Base-by-base conservation (phyloP, 2,113 vertebrate species). In the Proteles cristata region DNA sequence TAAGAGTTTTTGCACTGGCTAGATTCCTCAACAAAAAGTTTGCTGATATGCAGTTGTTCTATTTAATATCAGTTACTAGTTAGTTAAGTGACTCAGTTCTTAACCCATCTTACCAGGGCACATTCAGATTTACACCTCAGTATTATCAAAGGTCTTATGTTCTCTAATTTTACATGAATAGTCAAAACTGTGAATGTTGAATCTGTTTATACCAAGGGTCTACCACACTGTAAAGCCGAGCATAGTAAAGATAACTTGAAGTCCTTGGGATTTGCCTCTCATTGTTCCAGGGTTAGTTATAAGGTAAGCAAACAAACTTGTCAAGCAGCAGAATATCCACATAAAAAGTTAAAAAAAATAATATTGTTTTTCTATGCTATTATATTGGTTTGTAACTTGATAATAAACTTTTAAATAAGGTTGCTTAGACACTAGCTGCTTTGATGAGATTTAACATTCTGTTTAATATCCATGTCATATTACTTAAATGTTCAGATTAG, bases 371-470 rank as follows among this genome's bases (percentile, higher is more conserved):
- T 77, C 12, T 28, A 14, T 43, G 15, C 17, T 0, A 0, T 94
- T 81, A 55, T 71, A 28, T 88, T 93, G 65, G 83, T 91, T 96
- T 93, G 77, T 1, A 92, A 71, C 39, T 91, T 96, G 53, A 28
- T 96, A 87, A 85, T 93, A 80, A 89, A 68, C 63, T 66, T 94
- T 82, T 85, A 87, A 90, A 14, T 95, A 96, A 98, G 50, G 6
- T 81, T 88, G 16, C 15, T 61, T 48, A 90, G 55, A 79, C 4
- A 68, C 28, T 26, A 61, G 79, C 25, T 80, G 33, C 61, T 86
- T 86, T 63, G 31, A 66, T 81, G 73, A 92, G 11, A 88, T 25
- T 68, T 79, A 86, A 45, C 77, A 58, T 85, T 90, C 45, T 73
- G 7, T 69, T 77, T 88, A 74, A 85, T 71, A 76, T 61, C 26